These are phyloP conservation scores for Melinopterus prodromus DNA, from an alignment of 2,888 invertebrate species.

Conservation along the genomic window DNA sequence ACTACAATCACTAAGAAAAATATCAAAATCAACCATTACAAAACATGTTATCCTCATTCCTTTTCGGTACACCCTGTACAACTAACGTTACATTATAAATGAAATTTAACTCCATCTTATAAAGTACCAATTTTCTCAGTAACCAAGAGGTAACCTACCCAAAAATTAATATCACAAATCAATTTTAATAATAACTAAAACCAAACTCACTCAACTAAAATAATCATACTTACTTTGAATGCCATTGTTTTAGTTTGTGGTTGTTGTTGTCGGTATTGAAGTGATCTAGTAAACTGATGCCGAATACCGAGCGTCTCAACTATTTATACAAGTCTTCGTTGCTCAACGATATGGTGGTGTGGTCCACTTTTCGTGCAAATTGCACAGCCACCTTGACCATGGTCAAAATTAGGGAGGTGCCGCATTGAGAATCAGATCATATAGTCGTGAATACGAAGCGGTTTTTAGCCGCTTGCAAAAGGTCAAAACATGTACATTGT, in stretches of 20 bases:
- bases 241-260: slow-evolving; percentile 49
- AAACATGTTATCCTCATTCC: background rate
- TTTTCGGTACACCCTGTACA: too few relatives aligned
- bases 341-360: slow-evolving; percentile 42
- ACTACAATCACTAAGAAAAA: slow-evolving; percentile 45
- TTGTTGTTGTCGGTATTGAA: slow-evolving; percentile 39
- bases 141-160: background rate
- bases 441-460: too few relatives aligned
- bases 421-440: background rate
- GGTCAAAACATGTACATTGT: too few relatives aligned
- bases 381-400: slow-evolving; percentile 45
- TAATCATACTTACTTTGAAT: slow-evolving; percentile 51
- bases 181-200: background rate
- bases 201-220: background rate
- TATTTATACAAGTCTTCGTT: slow-evolving; percentile 38
- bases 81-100: too few relatives aligned
- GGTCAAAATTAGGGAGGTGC: slow-evolving; percentile 56
- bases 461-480: too few relatives aligned
- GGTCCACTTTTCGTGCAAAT: slow-evolving; percentile 57
- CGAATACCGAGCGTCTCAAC: slow-evolving; percentile 37
- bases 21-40: slow-evolving; percentile 20
- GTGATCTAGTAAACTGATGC: slow-evolving; percentile 50
- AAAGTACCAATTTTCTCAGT: background rate
- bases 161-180: background rate
- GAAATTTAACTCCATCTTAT: background rate